Evolutionary conservation across 1,140 invertebrate genomes (phyloP).

Genomic region (Agraylea sexmaculata): DNA sequence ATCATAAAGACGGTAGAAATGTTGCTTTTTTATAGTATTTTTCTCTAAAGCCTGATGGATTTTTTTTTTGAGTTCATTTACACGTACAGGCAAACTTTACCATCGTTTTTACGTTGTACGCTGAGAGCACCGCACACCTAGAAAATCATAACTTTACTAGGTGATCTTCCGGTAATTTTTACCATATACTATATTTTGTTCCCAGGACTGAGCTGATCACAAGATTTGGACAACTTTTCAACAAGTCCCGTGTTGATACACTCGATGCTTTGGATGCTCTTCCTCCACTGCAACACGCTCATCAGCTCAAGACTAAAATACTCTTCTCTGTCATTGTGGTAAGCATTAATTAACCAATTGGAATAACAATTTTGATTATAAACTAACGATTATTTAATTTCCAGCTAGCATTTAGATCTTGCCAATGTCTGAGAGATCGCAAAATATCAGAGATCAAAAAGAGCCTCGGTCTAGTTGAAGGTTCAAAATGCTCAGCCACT

Average conservation of each 20-base stretch:
- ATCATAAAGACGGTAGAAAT: no score
- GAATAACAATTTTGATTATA: not conserved
- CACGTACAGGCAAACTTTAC: no score
- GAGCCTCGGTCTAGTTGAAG: slow-evolving; percentile 38
- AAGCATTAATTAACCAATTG: slow-evolving; percentile 45
- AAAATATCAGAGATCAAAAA: slow-evolving; percentile 44
- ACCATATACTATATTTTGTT: slow-evolving; percentile 12
- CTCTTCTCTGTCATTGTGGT: slow-evolving; percentile 91
- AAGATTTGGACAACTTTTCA: slow-evolving; percentile 73
- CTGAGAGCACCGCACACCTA: no score
- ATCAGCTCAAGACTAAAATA: slow-evolving; percentile 85
- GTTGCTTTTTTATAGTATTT: no score
- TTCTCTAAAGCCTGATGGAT: no score
- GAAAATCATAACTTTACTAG: no score
- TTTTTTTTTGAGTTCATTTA: no score
- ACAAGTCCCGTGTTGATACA: slow-evolving; percentile 70
- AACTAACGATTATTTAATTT: slow-evolving; percentile 13
- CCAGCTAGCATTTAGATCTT: slow-evolving; percentile 51
- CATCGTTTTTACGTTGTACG: no score
- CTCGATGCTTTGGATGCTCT: slow-evolving; percentile 72
- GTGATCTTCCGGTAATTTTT: slow-evolving; percentile 2
- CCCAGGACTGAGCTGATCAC: slow-evolving; percentile 55
- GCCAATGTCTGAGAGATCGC: slow-evolving; percentile 46
- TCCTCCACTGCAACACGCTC: slow-evolving; percentile 62
- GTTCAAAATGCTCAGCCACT: slow-evolving; percentile 25